phyloP scores from a whole-genome alignment of 2,888 invertebrate genomes.

The Notocelia uddmanniana region DNA sequence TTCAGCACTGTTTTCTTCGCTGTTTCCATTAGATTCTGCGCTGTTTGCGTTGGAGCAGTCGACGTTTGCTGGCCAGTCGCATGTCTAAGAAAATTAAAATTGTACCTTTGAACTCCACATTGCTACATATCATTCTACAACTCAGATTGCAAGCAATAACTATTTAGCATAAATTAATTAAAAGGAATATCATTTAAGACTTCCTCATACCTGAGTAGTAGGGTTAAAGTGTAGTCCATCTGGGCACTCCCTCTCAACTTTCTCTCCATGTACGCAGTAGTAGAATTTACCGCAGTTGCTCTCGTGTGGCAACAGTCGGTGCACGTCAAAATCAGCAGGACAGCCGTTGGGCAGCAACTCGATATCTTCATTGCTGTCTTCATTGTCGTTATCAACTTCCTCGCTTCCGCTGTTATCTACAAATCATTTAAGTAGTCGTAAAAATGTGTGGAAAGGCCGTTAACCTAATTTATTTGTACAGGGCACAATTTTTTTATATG shows the following conservation, averaged over 20 bases:
- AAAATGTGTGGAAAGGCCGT: no score
- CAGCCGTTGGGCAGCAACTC: slow-evolving; percentile 55
- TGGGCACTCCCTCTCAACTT: slow-evolving; percentile 52
- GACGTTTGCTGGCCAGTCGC: slow-evolving; percentile 53
- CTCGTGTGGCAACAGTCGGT: slow-evolving; percentile 59
- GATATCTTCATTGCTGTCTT: slow-evolving; percentile 2
- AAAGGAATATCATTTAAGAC: no score
- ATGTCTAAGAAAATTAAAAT: slow-evolving; percentile 47
- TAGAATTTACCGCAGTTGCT: slow-evolving; percentile 59
- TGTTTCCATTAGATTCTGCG: slow-evolving; percentile 18
- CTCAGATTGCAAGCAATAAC: no score
- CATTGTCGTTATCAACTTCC: no score
- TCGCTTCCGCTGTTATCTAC: no score
- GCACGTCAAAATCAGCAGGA: slow-evolving; percentile 54
- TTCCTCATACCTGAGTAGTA: slow-evolving; percentile 30
- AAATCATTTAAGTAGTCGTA: no score
- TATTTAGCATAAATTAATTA: no score
- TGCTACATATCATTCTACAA: no score
- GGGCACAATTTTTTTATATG: no score
- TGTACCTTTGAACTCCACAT: no score
- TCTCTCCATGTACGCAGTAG: slow-evolving; percentile 58
- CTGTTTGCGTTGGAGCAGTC: slow-evolving; percentile 45
- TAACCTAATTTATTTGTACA: no score
- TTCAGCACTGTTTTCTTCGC: slow-evolving; percentile 4
- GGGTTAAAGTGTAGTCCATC: slow-evolving; percentile 54